Evolutionary conservation across 2,888 invertebrate genomes (phyloP).

Genomic region (Synergus itoensis): DNA sequence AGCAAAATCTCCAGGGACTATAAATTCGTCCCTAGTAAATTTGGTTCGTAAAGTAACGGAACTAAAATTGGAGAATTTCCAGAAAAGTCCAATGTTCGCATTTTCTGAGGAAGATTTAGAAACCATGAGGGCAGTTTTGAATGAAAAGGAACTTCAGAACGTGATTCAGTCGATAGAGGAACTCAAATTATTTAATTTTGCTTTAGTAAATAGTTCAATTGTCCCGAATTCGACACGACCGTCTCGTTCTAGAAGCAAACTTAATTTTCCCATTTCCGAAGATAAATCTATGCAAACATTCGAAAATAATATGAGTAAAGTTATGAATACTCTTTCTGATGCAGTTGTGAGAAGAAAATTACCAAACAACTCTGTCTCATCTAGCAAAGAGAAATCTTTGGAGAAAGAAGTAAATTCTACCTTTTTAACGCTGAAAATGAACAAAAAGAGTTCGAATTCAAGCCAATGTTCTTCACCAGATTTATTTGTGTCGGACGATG

Average conservation of each 20-base stretch:
- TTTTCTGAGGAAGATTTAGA: slow-evolving; percentile 4
- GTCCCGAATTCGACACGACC: background rate
- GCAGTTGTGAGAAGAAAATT: background rate
- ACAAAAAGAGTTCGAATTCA: background rate
- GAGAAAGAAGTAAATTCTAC: background rate
- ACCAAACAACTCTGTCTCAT: background rate
- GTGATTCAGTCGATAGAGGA: background rate
- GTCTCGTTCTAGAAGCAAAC: background rate
- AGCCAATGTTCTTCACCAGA: slow-evolving; percentile 3
- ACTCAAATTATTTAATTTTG: background rate
- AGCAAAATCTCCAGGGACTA: background rate
- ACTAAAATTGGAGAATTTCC: slow-evolving; percentile 2
- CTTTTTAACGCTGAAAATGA: background rate
- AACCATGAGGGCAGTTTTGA: background rate
- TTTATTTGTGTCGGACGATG: slow-evolving; percentile 14
- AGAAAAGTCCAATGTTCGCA: background rate
- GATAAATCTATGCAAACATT: background rate
- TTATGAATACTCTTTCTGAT: background rate
- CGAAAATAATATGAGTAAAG: background rate
- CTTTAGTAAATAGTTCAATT: background rate
- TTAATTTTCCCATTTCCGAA: background rate
- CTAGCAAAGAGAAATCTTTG: background rate
- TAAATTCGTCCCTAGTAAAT: background rate
- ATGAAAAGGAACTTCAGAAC: slow-evolving; percentile 6
- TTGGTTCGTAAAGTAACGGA: background rate